Percentiles rank a stretch among this genome's conserved stretches.
Conservation (phyloP, 2,113 vertebrate genomes). For the Varanus komodoensis region DNA sequence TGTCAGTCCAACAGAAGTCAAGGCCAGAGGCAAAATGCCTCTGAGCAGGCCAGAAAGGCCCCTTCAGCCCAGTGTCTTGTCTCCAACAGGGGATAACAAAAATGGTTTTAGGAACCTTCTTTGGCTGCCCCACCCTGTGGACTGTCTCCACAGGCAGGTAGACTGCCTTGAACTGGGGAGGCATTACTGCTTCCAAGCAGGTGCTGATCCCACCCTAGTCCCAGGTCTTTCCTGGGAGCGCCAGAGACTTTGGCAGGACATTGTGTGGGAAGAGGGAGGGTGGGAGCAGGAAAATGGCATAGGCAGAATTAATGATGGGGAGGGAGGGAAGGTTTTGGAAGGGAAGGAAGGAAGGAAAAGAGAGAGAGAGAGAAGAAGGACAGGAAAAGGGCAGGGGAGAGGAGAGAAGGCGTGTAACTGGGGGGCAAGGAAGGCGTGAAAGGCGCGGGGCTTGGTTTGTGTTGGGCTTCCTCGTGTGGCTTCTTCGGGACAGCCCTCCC, state of each 20-base stretch:
- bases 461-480: neutral
- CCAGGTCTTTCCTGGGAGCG: too few species aligned
- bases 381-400: neutral
- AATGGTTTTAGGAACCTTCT: neutral
- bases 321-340: neutral
- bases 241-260: too few species aligned
- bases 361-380: neutral
- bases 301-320: neutral
- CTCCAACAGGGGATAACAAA: too few species aligned
- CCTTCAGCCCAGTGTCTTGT: too few species aligned
- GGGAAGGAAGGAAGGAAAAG: accelerated
- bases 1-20: too few species aligned
- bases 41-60: too few species aligned
- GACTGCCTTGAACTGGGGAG: neutral
- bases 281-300: neutral
- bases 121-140: neutral
- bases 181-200: neutral
- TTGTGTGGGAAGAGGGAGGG: too few species aligned
- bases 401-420: neutral
- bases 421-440: neutral
- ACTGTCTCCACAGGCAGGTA: neutral
- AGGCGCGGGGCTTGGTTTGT: neutral
- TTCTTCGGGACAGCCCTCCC: neutral
- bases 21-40: too few species aligned
- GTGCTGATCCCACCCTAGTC: neutral